Evolutionary conservation across 2,888 invertebrate genomes (phyloP).

Genomic region (Venustoraphidia nigricollis): DNA sequence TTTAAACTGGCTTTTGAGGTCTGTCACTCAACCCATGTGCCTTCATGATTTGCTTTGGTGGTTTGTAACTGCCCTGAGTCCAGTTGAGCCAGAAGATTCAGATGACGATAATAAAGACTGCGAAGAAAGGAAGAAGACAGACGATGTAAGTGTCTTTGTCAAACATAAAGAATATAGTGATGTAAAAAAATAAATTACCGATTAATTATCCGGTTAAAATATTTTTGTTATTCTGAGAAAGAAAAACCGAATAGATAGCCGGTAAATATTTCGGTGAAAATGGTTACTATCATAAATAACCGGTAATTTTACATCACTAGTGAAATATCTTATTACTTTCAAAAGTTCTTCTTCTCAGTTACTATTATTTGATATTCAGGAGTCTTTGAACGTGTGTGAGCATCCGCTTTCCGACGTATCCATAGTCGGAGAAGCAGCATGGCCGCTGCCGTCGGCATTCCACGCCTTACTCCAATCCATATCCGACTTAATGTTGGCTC

Average conservation of each 20-base stretch:
- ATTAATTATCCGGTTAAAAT: too few species aligned
- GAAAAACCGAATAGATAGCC: too few species aligned
- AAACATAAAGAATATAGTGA: too few species aligned
- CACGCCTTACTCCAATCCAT: conserved; percentile 82
- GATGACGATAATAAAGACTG: conserved; percentile 35
- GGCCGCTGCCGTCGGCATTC: conserved; percentile 45
- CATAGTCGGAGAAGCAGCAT: conserved; percentile 54
- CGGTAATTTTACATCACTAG: too few species aligned
- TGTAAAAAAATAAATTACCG: too few species aligned
- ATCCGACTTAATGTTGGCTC: conserved; percentile 76
- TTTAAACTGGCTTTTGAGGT: conserved; percentile 86
- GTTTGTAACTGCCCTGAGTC: conserved; percentile 76
- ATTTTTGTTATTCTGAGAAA: too few species aligned
- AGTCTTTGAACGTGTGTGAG: conserved; percentile 44
- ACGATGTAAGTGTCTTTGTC: conserved; percentile 20
- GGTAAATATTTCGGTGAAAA: too few species aligned
- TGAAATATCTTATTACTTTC: background rate
- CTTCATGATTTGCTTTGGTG: conserved; percentile 95
- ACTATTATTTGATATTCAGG: conserved; percentile 21
- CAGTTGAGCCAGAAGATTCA: conserved; percentile 32
- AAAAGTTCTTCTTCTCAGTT: background rate
- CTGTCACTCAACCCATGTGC: conserved; percentile 79
- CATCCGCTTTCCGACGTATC: conserved; percentile 68
- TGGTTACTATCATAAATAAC: too few species aligned
- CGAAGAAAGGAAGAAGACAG: conserved; percentile 25